A percentile compares a stretch with the other conserved stretches of the same genome.
Evolutionary conservation across 2,797 vertebrate species (phyloP).

Genomic region (Chiloscyllium punctatum): DNA sequence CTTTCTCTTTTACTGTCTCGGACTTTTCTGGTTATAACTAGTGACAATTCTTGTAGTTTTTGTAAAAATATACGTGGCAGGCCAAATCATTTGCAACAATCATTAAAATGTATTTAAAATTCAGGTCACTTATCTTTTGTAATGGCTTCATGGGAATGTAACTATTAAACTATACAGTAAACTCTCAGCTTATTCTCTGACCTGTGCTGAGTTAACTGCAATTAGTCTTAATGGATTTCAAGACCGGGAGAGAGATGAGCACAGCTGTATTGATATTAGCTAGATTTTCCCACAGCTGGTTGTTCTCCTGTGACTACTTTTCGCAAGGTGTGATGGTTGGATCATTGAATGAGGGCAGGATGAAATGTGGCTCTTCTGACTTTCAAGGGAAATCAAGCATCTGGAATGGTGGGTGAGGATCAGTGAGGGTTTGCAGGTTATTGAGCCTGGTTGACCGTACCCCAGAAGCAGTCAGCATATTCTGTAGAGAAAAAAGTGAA

Average conservation of each 20-base stretch:
- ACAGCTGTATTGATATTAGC: background rate
- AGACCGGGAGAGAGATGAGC: too few species aligned
- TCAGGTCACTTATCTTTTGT: background rate
- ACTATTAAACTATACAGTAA: background rate
- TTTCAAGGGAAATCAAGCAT: background rate
- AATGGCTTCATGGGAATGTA: background rate
- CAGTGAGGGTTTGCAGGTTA: background rate
- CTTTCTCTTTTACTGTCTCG: background rate
- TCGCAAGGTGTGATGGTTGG: background rate
- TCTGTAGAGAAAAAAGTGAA: background rate
- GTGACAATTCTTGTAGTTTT: background rate
- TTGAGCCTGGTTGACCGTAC: background rate
- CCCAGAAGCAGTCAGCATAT: background rate
- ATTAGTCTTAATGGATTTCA: background rate
- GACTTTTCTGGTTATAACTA: background rate
- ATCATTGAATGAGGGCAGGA: background rate
- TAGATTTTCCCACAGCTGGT: background rate
- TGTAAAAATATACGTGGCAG: background rate
- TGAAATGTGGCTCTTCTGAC: background rate
- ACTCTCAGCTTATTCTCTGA: background rate
- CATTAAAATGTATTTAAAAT: background rate
- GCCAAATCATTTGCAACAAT: background rate
- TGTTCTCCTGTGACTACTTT: background rate
- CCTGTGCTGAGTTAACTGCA: background rate
- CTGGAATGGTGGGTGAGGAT: background rate